A percentile compares a stretch with the other conserved stretches of the same genome.
These are phyloP conservation scores for Ceratina australensis DNA, from an alignment of 1,140 invertebrate species.

Conservation along the genomic window DNA sequence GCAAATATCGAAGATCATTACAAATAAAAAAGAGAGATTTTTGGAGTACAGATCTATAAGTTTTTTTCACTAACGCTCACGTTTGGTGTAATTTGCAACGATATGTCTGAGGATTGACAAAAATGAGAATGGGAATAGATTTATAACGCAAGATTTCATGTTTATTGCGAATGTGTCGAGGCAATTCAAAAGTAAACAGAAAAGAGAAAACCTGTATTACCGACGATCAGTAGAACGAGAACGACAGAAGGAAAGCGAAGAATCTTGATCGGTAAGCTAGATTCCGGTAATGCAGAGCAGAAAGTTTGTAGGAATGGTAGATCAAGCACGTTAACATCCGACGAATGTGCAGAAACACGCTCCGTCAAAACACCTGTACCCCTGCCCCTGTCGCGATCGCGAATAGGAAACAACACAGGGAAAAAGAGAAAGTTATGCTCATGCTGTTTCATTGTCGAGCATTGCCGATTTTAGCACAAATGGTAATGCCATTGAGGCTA, in stretches of 20 bases:
- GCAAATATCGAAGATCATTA: too few relatives aligned
- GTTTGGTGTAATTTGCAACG: too few relatives aligned
- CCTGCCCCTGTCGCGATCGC: too few relatives aligned
- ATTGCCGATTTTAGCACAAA: not conserved
- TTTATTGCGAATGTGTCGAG: too few relatives aligned
- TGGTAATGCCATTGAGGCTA: not conserved
- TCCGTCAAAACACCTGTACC: too few relatives aligned
- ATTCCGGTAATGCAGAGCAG: not conserved
- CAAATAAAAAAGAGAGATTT: too few relatives aligned
- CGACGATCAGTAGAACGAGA: not conserved
- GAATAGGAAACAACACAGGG: not conserved
- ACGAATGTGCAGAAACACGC: slow-evolving; percentile 7
- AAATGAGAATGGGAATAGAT: too few relatives aligned
- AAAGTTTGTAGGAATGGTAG: not conserved
- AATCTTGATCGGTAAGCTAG: slow-evolving; percentile 19
- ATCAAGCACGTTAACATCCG: slow-evolving; percentile 21
- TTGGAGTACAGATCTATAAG: too few relatives aligned
- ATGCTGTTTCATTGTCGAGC: not conserved
- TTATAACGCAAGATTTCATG: too few relatives aligned
- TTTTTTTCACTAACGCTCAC: too few relatives aligned
- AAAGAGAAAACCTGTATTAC: not conserved
- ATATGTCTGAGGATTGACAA: too few relatives aligned
- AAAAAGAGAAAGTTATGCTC: slow-evolving; percentile 26
- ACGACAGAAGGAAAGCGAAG: not conserved
- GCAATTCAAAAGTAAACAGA: too few relatives aligned